A percentile compares a stretch with the other conserved stretches of the same genome.
Evolutionary conservation across 1,140 invertebrate species (phyloP).

Genomic region (Drosophila nikananu): DNA sequence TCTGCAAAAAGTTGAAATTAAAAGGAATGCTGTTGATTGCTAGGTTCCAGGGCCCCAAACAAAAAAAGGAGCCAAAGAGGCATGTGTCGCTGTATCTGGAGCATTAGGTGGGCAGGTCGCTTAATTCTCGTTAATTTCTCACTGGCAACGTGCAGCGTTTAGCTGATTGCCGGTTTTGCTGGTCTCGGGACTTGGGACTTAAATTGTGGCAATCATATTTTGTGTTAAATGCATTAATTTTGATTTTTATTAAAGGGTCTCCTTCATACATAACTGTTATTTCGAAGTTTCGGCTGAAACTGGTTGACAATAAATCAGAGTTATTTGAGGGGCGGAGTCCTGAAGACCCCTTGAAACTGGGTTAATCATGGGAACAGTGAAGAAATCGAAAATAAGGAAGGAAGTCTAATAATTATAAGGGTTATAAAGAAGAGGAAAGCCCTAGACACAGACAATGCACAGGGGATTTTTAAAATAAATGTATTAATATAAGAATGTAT

Average conservation of each 20-base stretch:
- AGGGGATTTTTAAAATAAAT: too few relatives aligned
- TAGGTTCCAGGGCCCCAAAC: conserved; percentile 13
- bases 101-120: conserved; percentile 71
- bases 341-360: conserved; percentile 17
- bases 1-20: conserved; percentile 71
- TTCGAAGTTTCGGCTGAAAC: conserved; percentile 26
- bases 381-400: background rate
- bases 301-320: conserved; percentile 63
- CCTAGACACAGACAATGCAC: background rate
- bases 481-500: background rate
- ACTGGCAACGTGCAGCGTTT: conserved; percentile 74
- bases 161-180: conserved; percentile 77
- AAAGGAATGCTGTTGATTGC: conserved; percentile 84
- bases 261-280: conserved; percentile 56
- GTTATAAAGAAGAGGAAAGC: background rate
- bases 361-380: conserved; percentile 43
- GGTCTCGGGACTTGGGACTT: background rate
- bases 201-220: conserved; percentile 80
- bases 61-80: conserved; percentile 14
- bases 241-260: conserved; percentile 42
- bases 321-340: conserved; percentile 14
- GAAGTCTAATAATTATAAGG: background rate
- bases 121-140: conserved; percentile 82
- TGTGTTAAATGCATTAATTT: conserved; percentile 66
- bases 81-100: conserved; percentile 47